Evolutionary conservation across 2,888 invertebrate genomes (phyloP).

Genomic region (Aspidapion aeneum): DNA sequence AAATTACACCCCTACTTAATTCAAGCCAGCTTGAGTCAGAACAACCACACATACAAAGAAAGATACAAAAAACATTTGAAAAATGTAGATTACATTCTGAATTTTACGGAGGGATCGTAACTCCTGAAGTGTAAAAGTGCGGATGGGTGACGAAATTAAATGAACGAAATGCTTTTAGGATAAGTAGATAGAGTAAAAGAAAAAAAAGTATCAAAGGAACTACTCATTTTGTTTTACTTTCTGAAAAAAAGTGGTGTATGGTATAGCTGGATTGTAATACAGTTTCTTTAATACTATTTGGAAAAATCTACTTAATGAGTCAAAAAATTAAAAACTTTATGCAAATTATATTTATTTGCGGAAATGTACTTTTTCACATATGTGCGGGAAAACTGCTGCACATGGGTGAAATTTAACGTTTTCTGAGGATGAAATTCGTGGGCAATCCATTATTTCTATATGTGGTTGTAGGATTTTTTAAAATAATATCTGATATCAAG

Average conservation of each 20-base stretch:
- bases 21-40: neutral
- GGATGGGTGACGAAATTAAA: neutral
- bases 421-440: neutral
- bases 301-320: too few species aligned
- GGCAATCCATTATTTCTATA: neutral
- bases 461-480: neutral
- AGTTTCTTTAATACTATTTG: too few species aligned
- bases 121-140: neutral
- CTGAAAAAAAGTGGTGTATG: too few species aligned
- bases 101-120: neutral
- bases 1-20: neutral
- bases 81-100: neutral
- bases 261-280: too few species aligned
- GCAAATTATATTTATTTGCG: too few species aligned
- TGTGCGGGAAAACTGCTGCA: neutral
- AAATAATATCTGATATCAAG: too few species aligned
- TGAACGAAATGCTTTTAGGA: neutral
- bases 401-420: too few species aligned
- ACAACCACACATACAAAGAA: neutral
- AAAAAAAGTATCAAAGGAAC: too few species aligned
- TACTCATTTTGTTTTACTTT: too few species aligned
- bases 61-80: neutral
- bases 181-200: too few species aligned
- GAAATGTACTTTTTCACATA: neutral
- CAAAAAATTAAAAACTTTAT: too few species aligned